phyloP scores from a whole-genome alignment of 2,797 vertebrate genomes.

The Acanthornis magna region DNA sequence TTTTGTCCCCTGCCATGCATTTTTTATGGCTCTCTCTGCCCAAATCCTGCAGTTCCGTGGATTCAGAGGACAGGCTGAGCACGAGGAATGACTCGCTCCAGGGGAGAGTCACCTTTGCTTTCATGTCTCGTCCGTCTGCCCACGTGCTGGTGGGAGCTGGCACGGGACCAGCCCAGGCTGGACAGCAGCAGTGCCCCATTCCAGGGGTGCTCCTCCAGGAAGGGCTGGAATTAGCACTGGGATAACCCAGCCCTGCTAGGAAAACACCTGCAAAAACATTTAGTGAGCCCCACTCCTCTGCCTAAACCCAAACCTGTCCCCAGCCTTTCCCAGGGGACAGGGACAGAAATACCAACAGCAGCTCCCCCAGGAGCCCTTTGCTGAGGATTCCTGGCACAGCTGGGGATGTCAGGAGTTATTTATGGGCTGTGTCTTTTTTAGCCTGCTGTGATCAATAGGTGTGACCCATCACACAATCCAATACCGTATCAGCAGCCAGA shows the following conservation, averaged over 20 bases:
- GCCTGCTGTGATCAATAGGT: conserved; percentile 46
- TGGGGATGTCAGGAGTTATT: conserved; percentile 36
- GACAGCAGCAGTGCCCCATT: not conserved
- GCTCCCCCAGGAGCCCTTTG: not conserved
- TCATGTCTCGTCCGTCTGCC: not conserved
- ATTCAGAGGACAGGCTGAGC: not conserved
- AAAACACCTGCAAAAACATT: not conserved
- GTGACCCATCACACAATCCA: conserved; percentile 26
- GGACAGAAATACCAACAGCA: not conserved
- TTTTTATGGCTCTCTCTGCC: not conserved
- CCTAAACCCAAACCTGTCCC: not conserved
- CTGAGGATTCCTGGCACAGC: conserved; percentile 11
- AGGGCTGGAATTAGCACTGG: not conserved
- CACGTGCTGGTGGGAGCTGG: not conserved
- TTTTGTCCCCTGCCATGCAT: not conserved
- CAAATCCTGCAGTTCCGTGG: not conserved
- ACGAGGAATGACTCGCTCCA: not conserved
- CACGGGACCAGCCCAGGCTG: not conserved
- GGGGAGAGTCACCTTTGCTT: not conserved
- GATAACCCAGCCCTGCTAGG: not conserved
- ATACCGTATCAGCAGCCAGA: not conserved
- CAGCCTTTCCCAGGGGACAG: not conserved
- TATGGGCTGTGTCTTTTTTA: conserved; percentile 25
- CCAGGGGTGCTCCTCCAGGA: not conserved
- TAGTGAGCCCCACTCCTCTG: not conserved